Percentiles rank a stretch among this genome's conserved stretches.
Conservation (phyloP, 2,113 vertebrate species). For the Apteryx owenii region DNA sequence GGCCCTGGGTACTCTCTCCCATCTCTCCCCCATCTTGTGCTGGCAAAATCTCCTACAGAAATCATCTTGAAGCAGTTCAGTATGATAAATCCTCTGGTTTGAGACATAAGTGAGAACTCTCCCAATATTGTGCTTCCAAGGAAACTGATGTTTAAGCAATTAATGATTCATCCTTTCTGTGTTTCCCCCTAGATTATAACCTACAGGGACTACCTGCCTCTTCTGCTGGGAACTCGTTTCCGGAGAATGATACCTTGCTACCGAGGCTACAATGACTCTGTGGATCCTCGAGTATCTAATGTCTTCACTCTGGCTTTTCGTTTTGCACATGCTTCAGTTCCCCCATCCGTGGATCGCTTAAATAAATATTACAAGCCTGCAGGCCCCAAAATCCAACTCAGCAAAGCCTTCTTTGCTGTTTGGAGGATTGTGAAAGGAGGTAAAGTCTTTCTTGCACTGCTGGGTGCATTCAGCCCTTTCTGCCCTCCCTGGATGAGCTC, state of each 20-base stretch:
- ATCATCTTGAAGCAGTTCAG: background rate
- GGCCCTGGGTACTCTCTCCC: background rate
- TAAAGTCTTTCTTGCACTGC: conserved; percentile 33
- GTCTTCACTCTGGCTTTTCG: conserved; percentile 90
- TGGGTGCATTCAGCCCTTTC: background rate
- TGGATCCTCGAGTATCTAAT: conserved; percentile 86
- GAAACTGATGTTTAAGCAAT: background rate
- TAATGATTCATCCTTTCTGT: background rate
- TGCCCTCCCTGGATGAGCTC: background rate
- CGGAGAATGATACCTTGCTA: conserved; percentile 74
- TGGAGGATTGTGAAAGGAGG: conserved; percentile 89
- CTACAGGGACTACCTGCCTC: conserved; percentile 86
- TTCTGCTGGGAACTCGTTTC: conserved; percentile 71
- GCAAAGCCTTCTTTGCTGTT: conserved; percentile 81
- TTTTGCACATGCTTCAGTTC: conserved; percentile 87
- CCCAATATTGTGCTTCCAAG: background rate
- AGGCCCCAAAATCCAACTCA: conserved; percentile 76
- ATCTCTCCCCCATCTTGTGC: background rate
- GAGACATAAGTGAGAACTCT: background rate
- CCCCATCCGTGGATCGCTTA: conserved; percentile 80
- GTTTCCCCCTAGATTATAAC: conserved; percentile 82
- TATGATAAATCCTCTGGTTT: background rate
- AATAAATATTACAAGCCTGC: conserved; percentile 69
- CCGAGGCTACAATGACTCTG: conserved; percentile 71
- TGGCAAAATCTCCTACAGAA: background rate